phyloP scores from a whole-genome alignment of 2,797 vertebrate genomes.

The Malacoraja senta region DNA sequence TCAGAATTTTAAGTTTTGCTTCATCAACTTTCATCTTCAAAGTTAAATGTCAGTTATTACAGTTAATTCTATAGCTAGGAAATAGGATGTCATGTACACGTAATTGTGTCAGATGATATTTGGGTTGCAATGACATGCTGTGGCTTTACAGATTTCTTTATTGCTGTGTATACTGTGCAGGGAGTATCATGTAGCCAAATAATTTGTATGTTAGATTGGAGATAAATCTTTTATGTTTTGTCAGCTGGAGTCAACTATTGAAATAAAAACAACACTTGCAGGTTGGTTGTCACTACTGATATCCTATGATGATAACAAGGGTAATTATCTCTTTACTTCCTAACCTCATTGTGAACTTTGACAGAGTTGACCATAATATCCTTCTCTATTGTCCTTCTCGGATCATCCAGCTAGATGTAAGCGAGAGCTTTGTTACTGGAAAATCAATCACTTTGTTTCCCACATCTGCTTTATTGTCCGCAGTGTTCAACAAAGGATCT shows the following conservation, averaged over 20 bases:
- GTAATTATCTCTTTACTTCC: too few relatives aligned
- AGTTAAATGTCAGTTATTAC: not conserved
- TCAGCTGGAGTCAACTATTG: conserved; percentile 2
- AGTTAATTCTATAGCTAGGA: not conserved
- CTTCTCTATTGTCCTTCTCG: too few relatives aligned
- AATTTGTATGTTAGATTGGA: conserved; percentile 3
- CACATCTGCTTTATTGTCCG: too few relatives aligned
- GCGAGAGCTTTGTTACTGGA: too few relatives aligned
- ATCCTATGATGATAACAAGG: not conserved
- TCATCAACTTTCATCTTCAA: not conserved
- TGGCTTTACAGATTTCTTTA: too few relatives aligned
- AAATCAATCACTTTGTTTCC: too few relatives aligned
- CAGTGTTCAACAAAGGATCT: too few relatives aligned
- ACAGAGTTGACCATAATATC: too few relatives aligned
- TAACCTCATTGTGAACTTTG: too few relatives aligned
- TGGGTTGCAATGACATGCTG: not conserved
- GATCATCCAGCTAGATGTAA: too few relatives aligned
- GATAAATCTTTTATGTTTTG: not conserved
- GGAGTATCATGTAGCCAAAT: not conserved
- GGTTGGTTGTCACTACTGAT: not conserved
- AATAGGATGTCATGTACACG: not conserved
- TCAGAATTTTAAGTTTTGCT: not conserved
- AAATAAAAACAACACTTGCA: not conserved
- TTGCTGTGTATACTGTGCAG: not conserved
- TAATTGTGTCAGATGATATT: not conserved